These are phyloP conservation scores for Sebastes baramenuke DNA, from an alignment of 2,797 vertebrate genomes.

Conservation along the genomic window DNA sequence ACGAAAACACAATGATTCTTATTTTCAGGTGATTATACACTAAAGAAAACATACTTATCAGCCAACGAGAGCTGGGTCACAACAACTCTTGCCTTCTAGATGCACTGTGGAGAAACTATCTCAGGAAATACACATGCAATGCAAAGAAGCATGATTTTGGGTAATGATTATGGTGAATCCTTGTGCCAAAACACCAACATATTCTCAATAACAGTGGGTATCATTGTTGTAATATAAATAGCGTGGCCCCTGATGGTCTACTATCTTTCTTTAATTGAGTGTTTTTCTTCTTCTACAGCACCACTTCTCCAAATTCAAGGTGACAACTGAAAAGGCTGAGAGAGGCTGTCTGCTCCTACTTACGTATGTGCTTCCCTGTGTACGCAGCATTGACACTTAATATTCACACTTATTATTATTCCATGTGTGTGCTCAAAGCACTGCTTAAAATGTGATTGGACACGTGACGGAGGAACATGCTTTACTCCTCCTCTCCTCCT, in stretches of 20 bases:
- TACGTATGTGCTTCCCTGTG: background rate
- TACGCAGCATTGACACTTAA: background rate
- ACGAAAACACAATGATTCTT: too few species aligned
- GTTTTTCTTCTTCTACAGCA: background rate
- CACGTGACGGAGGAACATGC: constrained; percentile 12
- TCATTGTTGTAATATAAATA: background rate
- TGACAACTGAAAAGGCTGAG: background rate
- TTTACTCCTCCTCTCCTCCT: constrained; percentile 30
- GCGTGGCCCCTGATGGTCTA: background rate
- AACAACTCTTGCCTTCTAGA: background rate
- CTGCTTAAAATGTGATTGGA: constrained; percentile 32
- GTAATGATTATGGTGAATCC: background rate
- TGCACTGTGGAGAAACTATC: background rate
- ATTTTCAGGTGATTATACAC: too few species aligned
- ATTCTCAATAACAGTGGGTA: background rate
- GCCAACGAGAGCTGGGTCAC: background rate
- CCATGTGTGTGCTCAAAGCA: constrained; percentile 11
- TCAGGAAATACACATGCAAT: background rate
- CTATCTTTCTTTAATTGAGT: background rate
- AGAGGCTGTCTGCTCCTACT: background rate
- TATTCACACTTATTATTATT: constrained; percentile 33
- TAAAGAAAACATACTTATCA: too few species aligned
- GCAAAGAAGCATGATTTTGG: background rate
- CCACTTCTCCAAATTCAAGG: constrained; percentile 2
- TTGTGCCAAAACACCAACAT: background rate